Conservation (phyloP, 2,113 vertebrate genomes). For the Lanius collurio region DNA sequence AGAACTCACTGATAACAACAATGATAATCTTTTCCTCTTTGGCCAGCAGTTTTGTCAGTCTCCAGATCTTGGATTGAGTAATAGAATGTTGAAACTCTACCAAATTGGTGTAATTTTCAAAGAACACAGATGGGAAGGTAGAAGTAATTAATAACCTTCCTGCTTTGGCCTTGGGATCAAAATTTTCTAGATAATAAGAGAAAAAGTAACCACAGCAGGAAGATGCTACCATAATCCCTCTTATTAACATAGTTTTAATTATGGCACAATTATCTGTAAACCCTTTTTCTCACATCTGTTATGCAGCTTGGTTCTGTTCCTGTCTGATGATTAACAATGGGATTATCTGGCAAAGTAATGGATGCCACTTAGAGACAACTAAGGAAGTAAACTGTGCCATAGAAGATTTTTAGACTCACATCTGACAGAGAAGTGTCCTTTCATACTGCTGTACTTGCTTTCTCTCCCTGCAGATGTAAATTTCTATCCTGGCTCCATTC, state of each 20-base stretch:
- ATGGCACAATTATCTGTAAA: neutral
- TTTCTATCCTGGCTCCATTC: neutral
- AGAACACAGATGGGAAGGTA: neutral
- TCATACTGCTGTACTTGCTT: neutral
- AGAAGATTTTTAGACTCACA: neutral
- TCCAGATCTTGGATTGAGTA: neutral
- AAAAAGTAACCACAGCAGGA: neutral
- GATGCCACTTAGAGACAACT: neutral
- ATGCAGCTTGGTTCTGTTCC: neutral
- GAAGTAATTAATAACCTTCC: neutral
- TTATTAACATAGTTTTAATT: neutral
- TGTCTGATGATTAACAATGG: neutral
- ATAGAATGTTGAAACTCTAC: neutral
- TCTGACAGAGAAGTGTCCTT: neutral
- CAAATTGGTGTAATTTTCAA: neutral
- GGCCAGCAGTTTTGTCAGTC: neutral
- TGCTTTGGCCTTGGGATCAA: neutral
- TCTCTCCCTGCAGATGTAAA: neutral
- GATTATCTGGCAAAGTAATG: neutral
- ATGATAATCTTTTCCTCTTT: neutral
- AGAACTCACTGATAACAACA: neutral
- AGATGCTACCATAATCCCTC: neutral
- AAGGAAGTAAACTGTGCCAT: neutral
- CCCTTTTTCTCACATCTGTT: neutral
- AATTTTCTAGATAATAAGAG: neutral